Evolutionary conservation across 2,888 invertebrate species (phyloP).

Genomic region (Xylota sylvarum): DNA sequence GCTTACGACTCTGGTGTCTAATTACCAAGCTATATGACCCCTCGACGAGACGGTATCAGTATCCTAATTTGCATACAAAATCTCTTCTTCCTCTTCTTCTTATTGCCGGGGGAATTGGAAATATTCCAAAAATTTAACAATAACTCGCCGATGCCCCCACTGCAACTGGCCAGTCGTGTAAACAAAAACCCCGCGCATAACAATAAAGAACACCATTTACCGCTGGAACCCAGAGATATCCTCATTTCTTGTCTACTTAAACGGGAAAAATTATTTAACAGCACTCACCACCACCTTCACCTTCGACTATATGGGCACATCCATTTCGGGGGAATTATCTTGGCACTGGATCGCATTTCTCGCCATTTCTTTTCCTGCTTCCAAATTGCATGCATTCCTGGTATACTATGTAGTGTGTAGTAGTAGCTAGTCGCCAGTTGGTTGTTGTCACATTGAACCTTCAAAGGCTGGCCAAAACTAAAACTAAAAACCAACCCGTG

Average conservation of each 20-base stretch:
- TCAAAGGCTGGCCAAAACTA: constrained; percentile 40
- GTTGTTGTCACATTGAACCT: constrained; percentile 27
- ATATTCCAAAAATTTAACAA: constrained; percentile 64
- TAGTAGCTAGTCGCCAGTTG: constrained; percentile 12
- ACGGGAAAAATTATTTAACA: constrained; percentile 76
- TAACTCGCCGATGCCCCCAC: constrained; percentile 41
- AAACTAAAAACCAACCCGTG: not conserved
- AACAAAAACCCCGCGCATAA: constrained; percentile 65
- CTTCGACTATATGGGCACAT: constrained; percentile 69
- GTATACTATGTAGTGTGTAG: not conserved
- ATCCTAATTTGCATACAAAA: constrained; percentile 68
- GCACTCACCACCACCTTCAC: constrained; percentile 73
- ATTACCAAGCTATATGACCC: constrained; percentile 62
- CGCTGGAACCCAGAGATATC: constrained; percentile 46
- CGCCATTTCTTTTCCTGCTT: constrained; percentile 74
- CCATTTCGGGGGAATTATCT: constrained; percentile 73
- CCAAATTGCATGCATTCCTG: constrained; percentile 71
- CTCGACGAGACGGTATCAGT: constrained; percentile 46
- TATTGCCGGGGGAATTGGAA: constrained; percentile 40
- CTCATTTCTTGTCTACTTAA: constrained; percentile 71
- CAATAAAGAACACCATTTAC: constrained; percentile 72
- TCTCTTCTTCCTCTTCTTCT: constrained; percentile 22
- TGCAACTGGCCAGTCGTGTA: constrained; percentile 42
- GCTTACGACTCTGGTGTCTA: constrained; percentile 37
- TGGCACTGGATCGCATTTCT: constrained; percentile 72